Evolutionary conservation across 2,888 invertebrate genomes (phyloP), one percentile per base, ranked within the genome.

Genomic region (Galerucella pusilla): DNA sequence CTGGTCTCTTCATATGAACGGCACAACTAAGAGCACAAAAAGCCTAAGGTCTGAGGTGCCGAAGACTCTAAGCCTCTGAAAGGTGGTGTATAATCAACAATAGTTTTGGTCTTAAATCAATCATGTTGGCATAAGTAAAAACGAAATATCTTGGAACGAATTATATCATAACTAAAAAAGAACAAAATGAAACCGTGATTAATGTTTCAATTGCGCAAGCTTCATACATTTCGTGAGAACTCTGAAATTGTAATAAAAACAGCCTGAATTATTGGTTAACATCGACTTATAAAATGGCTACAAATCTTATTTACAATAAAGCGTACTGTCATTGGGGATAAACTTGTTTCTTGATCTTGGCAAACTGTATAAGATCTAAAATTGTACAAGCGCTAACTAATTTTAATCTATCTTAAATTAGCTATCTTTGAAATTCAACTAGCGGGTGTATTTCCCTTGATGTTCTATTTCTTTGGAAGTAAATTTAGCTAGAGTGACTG

Each of bases 301-400:
- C 63, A 20, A 42, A 63, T 63, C 42, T n/a, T 35, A n/a, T 42
- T 63, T 63, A 63, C 63, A 35, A 63, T n/a, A 35, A 63, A 63
- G 42, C 63, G n/a, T 9, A 35, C 35, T 42, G 42, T 63, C 63
- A 42, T 63, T 63, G n/a, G n/a, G 42, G 42, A 63, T 63, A 63
- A 63, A 63, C 63, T 63, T 63, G 63, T 63, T n/a, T 42, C n/a
- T 63, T 63, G 63, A 63, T 63, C 63, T 63, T 63, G 63, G 63
- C 63, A 63, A 63, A 63, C 35, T n/a, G n/a, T 61, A 28, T 28
- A 35, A 35, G 12, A 61, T 25, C 63, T 63, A 42, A 63, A 63
- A 63, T 63, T 7, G 63, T 63, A 42, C 63, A n/a, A 9, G 12
- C 63, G 14, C 20, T 63, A 3, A 42, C 63, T 42, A 63, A 63